Evolutionary conservation across 92 coral and sea anemone species (phyloP).

Genomic region (Umimayanthus kanabou): DNA sequence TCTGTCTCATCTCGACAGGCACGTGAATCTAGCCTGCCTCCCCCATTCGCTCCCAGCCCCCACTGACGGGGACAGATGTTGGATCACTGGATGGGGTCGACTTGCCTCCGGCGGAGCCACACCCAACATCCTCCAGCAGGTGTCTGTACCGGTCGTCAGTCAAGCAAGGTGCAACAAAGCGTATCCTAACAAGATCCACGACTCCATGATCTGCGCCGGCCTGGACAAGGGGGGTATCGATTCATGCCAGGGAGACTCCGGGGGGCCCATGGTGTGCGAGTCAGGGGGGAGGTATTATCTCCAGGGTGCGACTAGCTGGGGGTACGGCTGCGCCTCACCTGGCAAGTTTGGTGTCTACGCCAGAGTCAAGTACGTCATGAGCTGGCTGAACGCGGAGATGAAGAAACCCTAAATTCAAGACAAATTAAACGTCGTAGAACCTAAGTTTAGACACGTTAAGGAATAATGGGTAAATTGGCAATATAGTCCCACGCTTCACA

Average conservation of each 20-base stretch:
- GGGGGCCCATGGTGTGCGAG: slow-evolving; percentile 18
- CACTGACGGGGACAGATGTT: slow-evolving; percentile 56
- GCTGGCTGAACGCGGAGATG: slow-evolving; percentile 23
- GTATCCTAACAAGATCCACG: slow-evolving; percentile 56
- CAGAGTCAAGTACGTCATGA: slow-evolving; percentile 44
- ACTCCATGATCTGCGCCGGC: slow-evolving; percentile 46
- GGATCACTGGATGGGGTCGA: slow-evolving; percentile 91
- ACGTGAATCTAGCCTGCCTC: slow-evolving; percentile 71
- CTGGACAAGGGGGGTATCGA: slow-evolving; percentile 72
- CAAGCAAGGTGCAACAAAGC: slow-evolving; percentile 63
- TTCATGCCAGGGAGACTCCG: slow-evolving; percentile 77
- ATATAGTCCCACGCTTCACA: no score
- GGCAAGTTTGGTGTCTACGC: slow-evolving; percentile 81
- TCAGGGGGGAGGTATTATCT: slow-evolving; percentile 59
- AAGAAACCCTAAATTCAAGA: neutral
- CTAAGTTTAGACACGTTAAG: no score
- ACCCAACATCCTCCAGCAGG: slow-evolving; percentile 60
- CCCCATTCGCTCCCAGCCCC: slow-evolving; percentile 65
- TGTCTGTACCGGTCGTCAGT: slow-evolving; percentile 65
- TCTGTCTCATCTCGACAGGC: slow-evolving; percentile 20
- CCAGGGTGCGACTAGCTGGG: slow-evolving; percentile 81
- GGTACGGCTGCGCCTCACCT: slow-evolving; percentile 65
- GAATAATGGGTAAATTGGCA: no score
- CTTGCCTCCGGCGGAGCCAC: slow-evolving; percentile 64
- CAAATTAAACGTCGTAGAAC: no score